Conservation (phyloP, 2,113 vertebrate genomes). For the Caretta caretta region DNA sequence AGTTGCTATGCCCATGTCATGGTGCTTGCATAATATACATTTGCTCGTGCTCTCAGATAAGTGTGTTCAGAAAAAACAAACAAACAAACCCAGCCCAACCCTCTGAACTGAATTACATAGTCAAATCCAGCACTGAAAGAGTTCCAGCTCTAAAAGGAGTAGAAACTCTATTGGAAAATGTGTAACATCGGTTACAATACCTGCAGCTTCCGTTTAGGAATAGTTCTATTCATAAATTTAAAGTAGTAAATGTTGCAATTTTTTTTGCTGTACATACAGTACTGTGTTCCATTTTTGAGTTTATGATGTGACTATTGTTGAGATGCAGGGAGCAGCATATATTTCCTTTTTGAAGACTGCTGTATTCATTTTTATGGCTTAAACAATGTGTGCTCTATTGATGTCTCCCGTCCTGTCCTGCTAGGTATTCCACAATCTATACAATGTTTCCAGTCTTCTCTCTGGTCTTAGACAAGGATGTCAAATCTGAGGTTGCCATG, state of each 20-base stretch:
- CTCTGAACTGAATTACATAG: not conserved
- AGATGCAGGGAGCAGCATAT: not conserved
- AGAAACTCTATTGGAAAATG: not conserved
- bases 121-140: not conserved
- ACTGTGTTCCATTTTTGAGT: not conserved
- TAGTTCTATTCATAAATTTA: not conserved
- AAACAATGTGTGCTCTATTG: not conserved
- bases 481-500: constrained; percentile 98
- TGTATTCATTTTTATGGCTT: not conserved
- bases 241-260: not conserved
- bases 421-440: constrained; percentile 95
- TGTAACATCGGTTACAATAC: not conserved
- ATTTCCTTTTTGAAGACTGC: not conserved
- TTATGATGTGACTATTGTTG: fast-evolving
- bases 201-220: not conserved
- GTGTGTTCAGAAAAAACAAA: fast-evolving
- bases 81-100: not conserved
- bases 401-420: not conserved
- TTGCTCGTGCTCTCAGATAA: fast-evolving
- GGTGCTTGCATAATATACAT: not conserved
- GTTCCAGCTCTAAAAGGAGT: not conserved
- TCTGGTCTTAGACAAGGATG: constrained; percentile 97
- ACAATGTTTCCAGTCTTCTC: constrained; percentile 99
- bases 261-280: not conserved
- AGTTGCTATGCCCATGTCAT: not conserved